These are phyloP conservation scores for Danionella dracula DNA, from an alignment of 2,797 vertebrate genomes.

Conservation along the genomic window DNA sequence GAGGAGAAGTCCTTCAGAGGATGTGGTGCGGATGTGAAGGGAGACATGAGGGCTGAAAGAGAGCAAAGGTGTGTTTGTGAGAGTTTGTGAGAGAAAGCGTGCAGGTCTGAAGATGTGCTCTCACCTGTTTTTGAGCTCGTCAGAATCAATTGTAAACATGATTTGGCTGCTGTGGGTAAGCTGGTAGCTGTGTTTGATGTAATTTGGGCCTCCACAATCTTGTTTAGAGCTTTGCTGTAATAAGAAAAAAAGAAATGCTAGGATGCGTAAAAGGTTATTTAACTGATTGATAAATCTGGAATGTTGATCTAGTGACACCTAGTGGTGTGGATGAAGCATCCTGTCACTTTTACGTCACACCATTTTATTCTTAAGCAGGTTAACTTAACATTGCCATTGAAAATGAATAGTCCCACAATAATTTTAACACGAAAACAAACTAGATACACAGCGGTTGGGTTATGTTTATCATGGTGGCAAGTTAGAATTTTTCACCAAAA, in stretches of 20 bases:
- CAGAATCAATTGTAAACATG: constrained; percentile 62
- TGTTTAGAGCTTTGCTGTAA: background rate
- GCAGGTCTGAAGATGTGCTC: background rate
- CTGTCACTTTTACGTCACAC: too few relatives aligned
- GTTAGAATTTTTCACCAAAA: too few relatives aligned
- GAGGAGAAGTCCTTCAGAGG: constrained; percentile 73
- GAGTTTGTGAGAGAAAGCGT: background rate
- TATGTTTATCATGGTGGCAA: too few relatives aligned
- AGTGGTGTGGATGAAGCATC: background rate
- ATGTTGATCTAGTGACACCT: background rate
- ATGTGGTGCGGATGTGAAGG: constrained; percentile 69
- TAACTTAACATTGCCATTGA: too few relatives aligned
- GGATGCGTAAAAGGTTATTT: too few relatives aligned
- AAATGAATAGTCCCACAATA: too few relatives aligned
- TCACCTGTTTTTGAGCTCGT: constrained; percentile 72
- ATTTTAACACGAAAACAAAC: too few relatives aligned
- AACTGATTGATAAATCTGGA: too few relatives aligned
- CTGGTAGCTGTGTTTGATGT: constrained; percentile 52
- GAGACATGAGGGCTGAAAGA: constrained; percentile 74
- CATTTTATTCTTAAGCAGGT: too few relatives aligned
- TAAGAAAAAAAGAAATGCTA: too few relatives aligned
- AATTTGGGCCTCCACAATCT: constrained; percentile 28
- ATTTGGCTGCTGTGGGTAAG: constrained; percentile 69
- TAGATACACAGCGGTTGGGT: too few relatives aligned
- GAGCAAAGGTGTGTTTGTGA: background rate